Base-by-base conservation (phyloP, 2,888 invertebrate genomes). In the Theretra japonica region DNA sequence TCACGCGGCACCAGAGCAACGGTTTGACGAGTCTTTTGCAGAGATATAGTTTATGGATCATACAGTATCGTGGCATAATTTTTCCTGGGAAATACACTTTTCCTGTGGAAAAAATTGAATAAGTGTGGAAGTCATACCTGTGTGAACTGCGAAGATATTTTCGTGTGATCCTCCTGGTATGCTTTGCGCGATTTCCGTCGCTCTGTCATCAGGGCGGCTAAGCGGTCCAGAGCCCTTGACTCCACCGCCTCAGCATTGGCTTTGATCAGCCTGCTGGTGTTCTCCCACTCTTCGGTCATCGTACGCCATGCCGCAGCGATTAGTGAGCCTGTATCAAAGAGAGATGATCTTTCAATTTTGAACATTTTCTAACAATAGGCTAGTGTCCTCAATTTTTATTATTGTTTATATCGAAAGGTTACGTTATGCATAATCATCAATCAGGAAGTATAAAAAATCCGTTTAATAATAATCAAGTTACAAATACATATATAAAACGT, bases 261-360 rank as follows among this genome's bases (percentile, higher is more conserved):
- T 84, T 96, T 96, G 74, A 99, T 96, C 78, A 97, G 95, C 79
- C 97, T 96, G 28, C 97, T 97, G 72, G 97, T 96, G 83, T 96
- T 97, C 88, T 99, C 98, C 90, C 98, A 96, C 84, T 98, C 98
- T 82, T 98, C 97, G 90, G 98, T 97, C 92, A 98, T 97, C 73
- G 96, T 96, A 80, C 96, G 96, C 98, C 98, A 98, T 69, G 96
- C 96, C 72, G 95, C 94, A 56, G 96, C 95, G 80, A 97, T 96
- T 70, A 96, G 92, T 81, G 97, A 97, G 69, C 95, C 96, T 96
- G 81, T 21, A 72, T 30, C 74, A 68, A 76, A 75, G 21, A 70
- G 58, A 60, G 6, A 25, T 69, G 23, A 41, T 33, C 11, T 41
- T 41, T n/a, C 2, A 41, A 41, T 41, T 3, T 15, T 15, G 15